Evolutionary conservation across 2,113 vertebrate species (phyloP).

Genomic region (Chaetops frenatus): DNA sequence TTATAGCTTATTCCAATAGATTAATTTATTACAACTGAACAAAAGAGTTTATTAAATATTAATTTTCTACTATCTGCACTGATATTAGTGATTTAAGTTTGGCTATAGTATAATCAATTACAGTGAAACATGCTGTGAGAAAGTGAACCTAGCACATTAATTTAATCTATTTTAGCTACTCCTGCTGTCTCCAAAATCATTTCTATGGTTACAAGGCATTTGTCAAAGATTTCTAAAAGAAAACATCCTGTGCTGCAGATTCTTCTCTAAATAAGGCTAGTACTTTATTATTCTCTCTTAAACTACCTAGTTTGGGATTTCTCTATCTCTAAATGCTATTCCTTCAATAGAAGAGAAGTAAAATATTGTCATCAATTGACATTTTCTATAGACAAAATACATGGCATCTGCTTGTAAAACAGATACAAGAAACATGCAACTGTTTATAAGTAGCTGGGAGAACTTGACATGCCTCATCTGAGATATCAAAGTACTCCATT

Average conservation of each 20-base stretch:
- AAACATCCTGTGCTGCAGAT: conserved; percentile 28
- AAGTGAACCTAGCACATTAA: conserved; percentile 68
- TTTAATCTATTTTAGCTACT: conserved; percentile 74
- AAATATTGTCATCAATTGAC: not conserved
- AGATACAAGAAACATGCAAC: not conserved
- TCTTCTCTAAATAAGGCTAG: conserved; percentile 30
- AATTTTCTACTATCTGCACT: conserved; percentile 66
- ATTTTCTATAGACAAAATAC: not conserved
- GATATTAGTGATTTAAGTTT: conserved; percentile 74
- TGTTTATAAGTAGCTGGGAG: not conserved
- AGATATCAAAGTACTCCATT: not conserved
- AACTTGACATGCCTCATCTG: not conserved
- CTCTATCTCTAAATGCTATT: not conserved
- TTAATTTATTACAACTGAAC: conserved; percentile 53
- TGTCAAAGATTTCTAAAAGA: conserved; percentile 64
- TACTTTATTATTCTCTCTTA: not conserved
- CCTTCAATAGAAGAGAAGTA: not conserved
- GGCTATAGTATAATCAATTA: conserved; percentile 72
- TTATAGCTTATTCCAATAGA: conserved; percentile 51
- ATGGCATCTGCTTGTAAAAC: not conserved
- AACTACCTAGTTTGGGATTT: not conserved
- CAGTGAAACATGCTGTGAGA: conserved; percentile 68
- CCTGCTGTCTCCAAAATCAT: conserved; percentile 72
- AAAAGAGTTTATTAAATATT: conserved; percentile 72
- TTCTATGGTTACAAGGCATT: conserved; percentile 70